Evolutionary conservation across 2,113 vertebrate species (phyloP).

Genomic region (Calidris pygmaea): DNA sequence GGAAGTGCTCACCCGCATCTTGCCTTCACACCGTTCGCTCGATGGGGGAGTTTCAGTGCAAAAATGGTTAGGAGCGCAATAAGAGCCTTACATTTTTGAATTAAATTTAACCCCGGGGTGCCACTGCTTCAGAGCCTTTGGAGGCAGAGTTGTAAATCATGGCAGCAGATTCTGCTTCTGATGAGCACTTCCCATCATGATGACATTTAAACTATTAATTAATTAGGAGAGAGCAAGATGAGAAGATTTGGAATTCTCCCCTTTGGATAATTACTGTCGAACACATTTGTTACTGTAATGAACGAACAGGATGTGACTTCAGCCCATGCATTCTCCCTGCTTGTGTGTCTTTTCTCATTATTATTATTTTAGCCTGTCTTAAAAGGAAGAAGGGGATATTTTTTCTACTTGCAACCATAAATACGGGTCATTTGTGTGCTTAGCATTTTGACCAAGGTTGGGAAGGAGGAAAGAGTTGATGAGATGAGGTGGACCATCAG

Average conservation of each 20-base stretch:
- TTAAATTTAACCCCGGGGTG: slow-evolving; percentile 83
- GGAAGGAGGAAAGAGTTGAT: neutral
- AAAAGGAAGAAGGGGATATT: neutral
- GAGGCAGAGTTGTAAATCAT: slow-evolving; percentile 78
- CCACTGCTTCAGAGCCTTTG: slow-evolving; percentile 66
- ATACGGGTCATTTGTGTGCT: neutral
- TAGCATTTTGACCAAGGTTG: neutral
- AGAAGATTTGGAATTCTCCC: slow-evolving; percentile 76
- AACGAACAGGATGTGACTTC: slow-evolving; percentile 59
- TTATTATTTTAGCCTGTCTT: neutral
- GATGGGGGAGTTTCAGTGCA: slow-evolving; percentile 63
- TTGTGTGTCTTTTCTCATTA: neutral
- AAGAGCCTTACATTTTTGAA: slow-evolving; percentile 74
- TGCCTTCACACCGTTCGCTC: slow-evolving; percentile 65
- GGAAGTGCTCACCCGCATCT: slow-evolving; percentile 43
- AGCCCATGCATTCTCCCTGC: neutral
- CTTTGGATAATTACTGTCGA: slow-evolving; percentile 75
- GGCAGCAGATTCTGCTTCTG: slow-evolving; percentile 75
- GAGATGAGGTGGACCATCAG: rapidly evolving
- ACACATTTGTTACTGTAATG: slow-evolving; percentile 72
- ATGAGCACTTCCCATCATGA: slow-evolving; percentile 81
- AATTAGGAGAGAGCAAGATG: slow-evolving; percentile 81
- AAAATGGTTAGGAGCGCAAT: slow-evolving; percentile 67
- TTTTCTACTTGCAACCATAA: neutral
- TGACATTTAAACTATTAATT: slow-evolving; percentile 89